A percentile compares a stretch with the other conserved stretches of the same genome.
phyloP scores from a whole-genome alignment of 1,140 invertebrate species.

The Diuraphis noxia region DNA sequence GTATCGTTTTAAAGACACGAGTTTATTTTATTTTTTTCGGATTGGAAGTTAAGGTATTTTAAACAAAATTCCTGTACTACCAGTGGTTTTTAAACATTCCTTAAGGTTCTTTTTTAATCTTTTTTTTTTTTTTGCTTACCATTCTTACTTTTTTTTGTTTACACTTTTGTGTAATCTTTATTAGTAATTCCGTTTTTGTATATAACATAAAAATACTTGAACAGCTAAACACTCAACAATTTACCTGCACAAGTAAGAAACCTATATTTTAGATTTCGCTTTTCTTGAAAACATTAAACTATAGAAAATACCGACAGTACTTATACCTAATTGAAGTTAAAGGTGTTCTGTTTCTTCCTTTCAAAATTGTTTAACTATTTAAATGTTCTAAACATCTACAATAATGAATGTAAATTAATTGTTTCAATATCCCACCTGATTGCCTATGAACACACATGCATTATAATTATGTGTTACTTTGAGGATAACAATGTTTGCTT shows the following conservation, averaged over 20 bases:
- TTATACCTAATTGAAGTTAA: not conserved
- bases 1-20: not conserved
- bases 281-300: not conserved
- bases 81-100: conserved; percentile 7
- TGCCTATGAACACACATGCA: not conserved
- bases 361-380: not conserved
- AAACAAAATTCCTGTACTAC: not conserved
- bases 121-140: not conserved
- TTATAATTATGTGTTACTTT: not conserved
- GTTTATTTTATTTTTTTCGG: not conserved
- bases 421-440: not conserved
- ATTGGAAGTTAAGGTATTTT: not conserved
- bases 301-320: not conserved
- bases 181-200: not conserved
- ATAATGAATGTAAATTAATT: not conserved
- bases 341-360: not conserved
- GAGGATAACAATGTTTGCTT: not conserved
- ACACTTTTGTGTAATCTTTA: conserved; percentile 15
- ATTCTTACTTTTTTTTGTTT: conserved; percentile 26
- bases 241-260: not conserved
- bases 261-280: not conserved
- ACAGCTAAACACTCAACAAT: not conserved
- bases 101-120: not conserved
- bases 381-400: not conserved
- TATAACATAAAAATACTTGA: conserved; percentile 11